Conservation (phyloP, 2,797 vertebrate species). For the Melanotaenia boesemani region DNA sequence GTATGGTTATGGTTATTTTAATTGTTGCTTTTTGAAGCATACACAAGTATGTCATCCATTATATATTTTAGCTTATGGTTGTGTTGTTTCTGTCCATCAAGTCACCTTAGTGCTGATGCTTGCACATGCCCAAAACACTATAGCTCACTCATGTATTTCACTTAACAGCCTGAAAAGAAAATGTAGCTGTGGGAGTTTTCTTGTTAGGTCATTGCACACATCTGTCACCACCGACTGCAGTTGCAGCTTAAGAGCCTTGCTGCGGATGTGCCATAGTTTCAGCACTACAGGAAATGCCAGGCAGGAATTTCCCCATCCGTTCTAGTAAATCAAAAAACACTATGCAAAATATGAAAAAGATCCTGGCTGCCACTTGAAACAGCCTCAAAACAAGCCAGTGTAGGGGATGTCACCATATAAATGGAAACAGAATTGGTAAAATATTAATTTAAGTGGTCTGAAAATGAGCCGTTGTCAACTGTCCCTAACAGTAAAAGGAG, state of each 20-base stretch:
- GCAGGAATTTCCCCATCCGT: slow-evolving; percentile 34
- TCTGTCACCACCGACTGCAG: slow-evolving; percentile 74
- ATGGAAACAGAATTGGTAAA: slow-evolving; percentile 61
- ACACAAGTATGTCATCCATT: slow-evolving; percentile 60
- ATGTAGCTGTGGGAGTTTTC: slow-evolving; percentile 72
- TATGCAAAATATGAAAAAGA: slow-evolving; percentile 56
- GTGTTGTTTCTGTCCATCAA: slow-evolving; percentile 73
- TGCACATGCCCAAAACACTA: slow-evolving; percentile 74
- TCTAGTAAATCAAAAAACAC: slow-evolving; percentile 60
- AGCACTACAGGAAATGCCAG: slow-evolving; percentile 46
- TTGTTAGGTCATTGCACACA: slow-evolving; percentile 80
- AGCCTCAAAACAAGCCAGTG: slow-evolving; percentile 33
- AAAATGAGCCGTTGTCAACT: slow-evolving; percentile 75
- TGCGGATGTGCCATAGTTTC: slow-evolving; percentile 56
- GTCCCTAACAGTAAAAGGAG: slow-evolving; percentile 70
- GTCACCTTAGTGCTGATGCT: slow-evolving; percentile 72
- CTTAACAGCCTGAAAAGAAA: slow-evolving; percentile 61
- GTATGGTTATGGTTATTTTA: slow-evolving; percentile 46
- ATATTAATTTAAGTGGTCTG: slow-evolving; percentile 72
- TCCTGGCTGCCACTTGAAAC: slow-evolving; percentile 48
- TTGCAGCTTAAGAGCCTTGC: slow-evolving; percentile 70
- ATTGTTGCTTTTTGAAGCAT: slow-evolving; percentile 45
- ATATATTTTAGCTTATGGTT: slow-evolving; percentile 63
- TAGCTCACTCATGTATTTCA: slow-evolving; percentile 70
- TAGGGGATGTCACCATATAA: slow-evolving; percentile 49